phyloP scores from a whole-genome alignment of 35 echinoderm and acorn worm species.

The Amphiura filiformis region DNA sequence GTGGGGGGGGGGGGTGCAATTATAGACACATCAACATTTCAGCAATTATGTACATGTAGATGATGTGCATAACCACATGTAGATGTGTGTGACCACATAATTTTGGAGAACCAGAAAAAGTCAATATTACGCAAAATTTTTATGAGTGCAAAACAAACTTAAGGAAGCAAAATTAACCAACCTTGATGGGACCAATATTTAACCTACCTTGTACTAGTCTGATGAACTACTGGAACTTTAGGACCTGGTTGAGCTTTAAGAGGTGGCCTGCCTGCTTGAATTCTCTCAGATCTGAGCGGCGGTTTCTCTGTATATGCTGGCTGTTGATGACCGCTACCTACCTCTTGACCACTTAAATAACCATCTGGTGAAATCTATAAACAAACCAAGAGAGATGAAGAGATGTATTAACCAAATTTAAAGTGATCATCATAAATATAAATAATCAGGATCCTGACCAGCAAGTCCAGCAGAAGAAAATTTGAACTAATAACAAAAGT shows the following conservation, averaged over 20 bases:
- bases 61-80: too few species aligned
- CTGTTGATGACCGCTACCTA: constrained; percentile 48
- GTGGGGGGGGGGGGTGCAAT: too few species aligned
- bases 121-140: too few species aligned
- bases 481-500: not conserved
- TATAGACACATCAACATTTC: too few species aligned
- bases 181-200: too few species aligned
- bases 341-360: constrained; percentile 67
- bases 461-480: not conserved
- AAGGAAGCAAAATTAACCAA: too few species aligned
- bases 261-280: constrained; percentile 32
- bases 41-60: too few species aligned
- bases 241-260: constrained; percentile 38
- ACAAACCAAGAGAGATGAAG: not conserved
- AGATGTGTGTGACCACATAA: too few species aligned
- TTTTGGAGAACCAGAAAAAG: too few species aligned
- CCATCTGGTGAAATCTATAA: constrained; percentile 73
- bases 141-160: too few species aligned
- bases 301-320: constrained; percentile 8
- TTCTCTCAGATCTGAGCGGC: constrained; percentile 36
- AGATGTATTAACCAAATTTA: not conserved
- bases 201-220: not conserved
- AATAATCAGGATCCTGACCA: not conserved
- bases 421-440: not conserved
- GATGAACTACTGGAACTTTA: constrained; percentile 52